These are phyloP conservation scores for Diloba caeruleocephala DNA, from an alignment of 2,888 invertebrate species.

Conservation along the genomic window DNA sequence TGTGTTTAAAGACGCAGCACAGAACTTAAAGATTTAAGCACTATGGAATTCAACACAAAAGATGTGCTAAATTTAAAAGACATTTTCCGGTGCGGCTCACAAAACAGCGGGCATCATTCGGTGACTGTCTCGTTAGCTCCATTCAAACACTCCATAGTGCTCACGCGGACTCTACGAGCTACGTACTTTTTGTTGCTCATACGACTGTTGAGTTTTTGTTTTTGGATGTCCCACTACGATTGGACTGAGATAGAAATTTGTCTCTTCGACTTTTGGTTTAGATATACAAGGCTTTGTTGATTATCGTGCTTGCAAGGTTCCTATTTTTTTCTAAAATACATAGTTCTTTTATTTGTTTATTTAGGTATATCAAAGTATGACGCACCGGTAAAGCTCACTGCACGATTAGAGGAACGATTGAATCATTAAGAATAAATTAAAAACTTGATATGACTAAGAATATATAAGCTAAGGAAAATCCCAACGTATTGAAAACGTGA, in stretches of 20 bases:
- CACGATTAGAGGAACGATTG: not conserved
- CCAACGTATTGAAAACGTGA: constrained; percentile 13
- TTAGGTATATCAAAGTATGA: not conserved
- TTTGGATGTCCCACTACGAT: constrained; percentile 31
- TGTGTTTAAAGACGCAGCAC: constrained; percentile 31
- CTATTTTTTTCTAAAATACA: too few relatives aligned
- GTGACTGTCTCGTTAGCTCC: constrained; percentile 76
- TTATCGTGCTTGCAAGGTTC: not conserved
- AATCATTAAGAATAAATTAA: not conserved
- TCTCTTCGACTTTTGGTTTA: not conserved
- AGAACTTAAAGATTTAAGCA: constrained; percentile 17
- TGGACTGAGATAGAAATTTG: constrained; percentile 17
- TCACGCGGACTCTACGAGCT: constrained; percentile 63
- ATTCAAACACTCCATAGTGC: constrained; percentile 64
- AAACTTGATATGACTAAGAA: not conserved
- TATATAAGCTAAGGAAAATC: constrained; percentile 19
- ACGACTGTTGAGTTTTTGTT: constrained; percentile 60
- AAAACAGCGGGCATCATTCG: constrained; percentile 66
- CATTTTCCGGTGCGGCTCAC: constrained; percentile 58
- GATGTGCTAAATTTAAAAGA: constrained; percentile 38
- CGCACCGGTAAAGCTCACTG: not conserved
- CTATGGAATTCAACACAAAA: constrained; percentile 29
- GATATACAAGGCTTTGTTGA: not conserved
- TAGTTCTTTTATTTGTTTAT: not conserved
- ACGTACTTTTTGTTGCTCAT: constrained; percentile 62